Evolutionary conservation across 2,113 vertebrate genomes (phyloP).

Genomic region (Gallinago jamesoni): DNA sequence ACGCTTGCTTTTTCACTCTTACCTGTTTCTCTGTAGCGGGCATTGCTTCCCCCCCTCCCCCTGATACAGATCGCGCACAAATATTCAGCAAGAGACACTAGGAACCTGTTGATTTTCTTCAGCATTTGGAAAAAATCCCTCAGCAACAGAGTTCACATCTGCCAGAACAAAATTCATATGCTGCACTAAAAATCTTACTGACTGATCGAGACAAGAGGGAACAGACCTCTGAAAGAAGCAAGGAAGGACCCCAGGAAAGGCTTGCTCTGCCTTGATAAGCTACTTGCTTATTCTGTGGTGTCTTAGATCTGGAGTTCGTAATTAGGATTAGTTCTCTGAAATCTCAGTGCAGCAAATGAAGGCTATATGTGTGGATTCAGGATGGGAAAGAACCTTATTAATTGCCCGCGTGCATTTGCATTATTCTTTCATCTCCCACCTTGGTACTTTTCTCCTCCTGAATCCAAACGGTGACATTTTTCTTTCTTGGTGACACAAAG

Average conservation of each 20-base stretch:
- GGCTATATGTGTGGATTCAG: background rate
- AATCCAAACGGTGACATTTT: background rate
- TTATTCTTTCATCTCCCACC: constrained; percentile 32
- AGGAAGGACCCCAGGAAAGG: background rate
- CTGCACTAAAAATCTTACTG: background rate
- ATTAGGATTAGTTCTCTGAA: background rate
- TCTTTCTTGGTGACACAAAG: background rate
- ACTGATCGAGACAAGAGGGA: background rate
- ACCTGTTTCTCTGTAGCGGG: background rate
- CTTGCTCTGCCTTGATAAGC: background rate
- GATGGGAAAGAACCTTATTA: background rate
- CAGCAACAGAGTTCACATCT: background rate
- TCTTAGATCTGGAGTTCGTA: constrained; percentile 26
- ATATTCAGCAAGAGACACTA: background rate
- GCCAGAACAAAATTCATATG: background rate
- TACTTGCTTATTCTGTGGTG: background rate
- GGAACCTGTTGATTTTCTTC: background rate
- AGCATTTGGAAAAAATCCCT: background rate
- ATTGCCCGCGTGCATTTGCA: background rate
- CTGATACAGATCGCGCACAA: background rate
- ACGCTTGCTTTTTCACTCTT: background rate
- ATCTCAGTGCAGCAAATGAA: background rate
- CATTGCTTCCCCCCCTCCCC: background rate
- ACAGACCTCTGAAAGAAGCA: background rate
- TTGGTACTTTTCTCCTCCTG: background rate